A percentile compares a stretch with the other conserved stretches of the same genome.
These are phyloP conservation scores for Accipiter cooperii DNA, from an alignment of 2,113 vertebrate genomes.

Conservation along the genomic window DNA sequence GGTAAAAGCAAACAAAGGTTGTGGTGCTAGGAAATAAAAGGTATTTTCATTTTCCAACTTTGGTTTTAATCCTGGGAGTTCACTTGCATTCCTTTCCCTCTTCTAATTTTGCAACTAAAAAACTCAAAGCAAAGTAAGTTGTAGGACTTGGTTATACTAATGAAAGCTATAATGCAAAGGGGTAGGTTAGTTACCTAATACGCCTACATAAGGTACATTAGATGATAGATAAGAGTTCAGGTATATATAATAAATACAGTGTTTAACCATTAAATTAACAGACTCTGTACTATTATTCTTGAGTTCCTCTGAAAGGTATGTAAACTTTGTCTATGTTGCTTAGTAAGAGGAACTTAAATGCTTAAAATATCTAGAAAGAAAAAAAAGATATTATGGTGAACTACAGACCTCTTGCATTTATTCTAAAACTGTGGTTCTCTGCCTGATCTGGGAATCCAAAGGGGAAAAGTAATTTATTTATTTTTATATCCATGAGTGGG, in stretches of 20 bases:
- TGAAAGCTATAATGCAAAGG: neutral
- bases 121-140: neutral
- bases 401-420: neutral
- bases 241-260: neutral
- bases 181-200: neutral
- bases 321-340: neutral
- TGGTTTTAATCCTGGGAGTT: neutral
- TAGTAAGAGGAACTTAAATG: neutral
- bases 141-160: neutral
- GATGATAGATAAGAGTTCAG: neutral
- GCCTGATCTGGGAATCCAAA: neutral
- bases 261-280: neutral
- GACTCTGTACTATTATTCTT: neutral
- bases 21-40: neutral
- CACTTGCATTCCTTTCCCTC: neutral
- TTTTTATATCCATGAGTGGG: neutral
- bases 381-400: neutral
- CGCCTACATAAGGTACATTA: neutral
- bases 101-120: neutral
- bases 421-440: neutral
- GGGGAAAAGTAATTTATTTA: neutral
- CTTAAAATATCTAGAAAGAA: neutral
- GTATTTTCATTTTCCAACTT: neutral
- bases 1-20: neutral
- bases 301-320: neutral